Evolutionary conservation across 2,888 invertebrate species (phyloP).

Genomic region (Acleris sparsana): DNA sequence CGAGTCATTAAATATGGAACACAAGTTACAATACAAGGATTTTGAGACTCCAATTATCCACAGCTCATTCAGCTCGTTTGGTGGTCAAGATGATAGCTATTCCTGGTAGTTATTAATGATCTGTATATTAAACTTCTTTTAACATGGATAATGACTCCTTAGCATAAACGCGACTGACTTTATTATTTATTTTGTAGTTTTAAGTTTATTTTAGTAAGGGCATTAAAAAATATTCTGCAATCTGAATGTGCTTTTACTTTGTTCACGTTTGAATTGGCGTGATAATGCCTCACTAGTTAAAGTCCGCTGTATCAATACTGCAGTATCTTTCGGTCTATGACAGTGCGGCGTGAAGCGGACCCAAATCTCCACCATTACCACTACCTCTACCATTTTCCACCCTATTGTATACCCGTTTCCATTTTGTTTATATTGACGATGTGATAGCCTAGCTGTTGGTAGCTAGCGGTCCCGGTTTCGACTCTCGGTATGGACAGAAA

Average conservation of each 20-base stretch:
- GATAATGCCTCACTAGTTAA: not conserved
- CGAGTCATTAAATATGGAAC: conserved; percentile 19
- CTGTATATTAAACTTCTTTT: not conserved
- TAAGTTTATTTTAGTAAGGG: conserved; percentile 18
- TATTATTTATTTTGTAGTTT: conserved; percentile 44
- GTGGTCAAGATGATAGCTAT: conserved; percentile 52
- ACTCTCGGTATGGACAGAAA: too few species aligned
- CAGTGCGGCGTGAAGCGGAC: too few species aligned
- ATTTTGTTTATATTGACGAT: too few species aligned
- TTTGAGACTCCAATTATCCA: conserved; percentile 54
- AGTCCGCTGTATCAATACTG: not conserved
- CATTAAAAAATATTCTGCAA: conserved; percentile 41
- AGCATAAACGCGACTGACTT: conserved; percentile 55
- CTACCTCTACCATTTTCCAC: not conserved
- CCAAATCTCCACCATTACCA: not conserved
- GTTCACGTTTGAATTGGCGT: not conserved
- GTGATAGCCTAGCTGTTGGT: too few species aligned
- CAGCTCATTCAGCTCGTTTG: conserved; percentile 55
- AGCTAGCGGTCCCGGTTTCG: too few species aligned
- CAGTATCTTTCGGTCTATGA: too few species aligned
- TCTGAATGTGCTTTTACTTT: conserved; percentile 31
- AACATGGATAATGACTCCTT: not conserved
- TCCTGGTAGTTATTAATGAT: conserved; percentile 56
- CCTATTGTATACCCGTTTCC: too few species aligned
- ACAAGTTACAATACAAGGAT: conserved; percentile 42